Conservation (phyloP, 2,113 vertebrate genomes). For the Jacana jacana region DNA sequence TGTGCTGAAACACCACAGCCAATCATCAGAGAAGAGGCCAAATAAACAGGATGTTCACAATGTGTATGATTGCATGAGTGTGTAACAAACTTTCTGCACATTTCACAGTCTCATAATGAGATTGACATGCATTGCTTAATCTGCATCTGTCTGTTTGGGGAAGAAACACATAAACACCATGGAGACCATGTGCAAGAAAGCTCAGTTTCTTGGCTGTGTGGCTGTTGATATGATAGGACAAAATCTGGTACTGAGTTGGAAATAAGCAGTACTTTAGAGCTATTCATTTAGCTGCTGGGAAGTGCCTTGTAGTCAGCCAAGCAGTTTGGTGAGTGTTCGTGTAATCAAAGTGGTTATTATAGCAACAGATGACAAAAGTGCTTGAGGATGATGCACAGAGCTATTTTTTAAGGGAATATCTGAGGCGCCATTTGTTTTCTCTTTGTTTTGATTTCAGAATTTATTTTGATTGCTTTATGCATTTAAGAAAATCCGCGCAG, state of each 20-base stretch:
- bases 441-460: constrained; percentile 38
- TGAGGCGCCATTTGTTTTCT: constrained; percentile 30
- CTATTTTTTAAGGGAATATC: constrained; percentile 34
- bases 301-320: constrained; percentile 31
- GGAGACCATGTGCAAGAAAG: constrained; percentile 58
- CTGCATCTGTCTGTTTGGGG: constrained; percentile 73
- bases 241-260: constrained; percentile 56
- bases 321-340: not conserved
- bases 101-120: constrained; percentile 75
- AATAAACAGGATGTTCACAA: constrained; percentile 90
- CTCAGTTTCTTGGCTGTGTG: not conserved
- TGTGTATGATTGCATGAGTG: constrained; percentile 82
- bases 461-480: constrained; percentile 15
- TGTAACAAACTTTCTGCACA: constrained; percentile 78
- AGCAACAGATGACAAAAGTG: constrained; percentile 50
- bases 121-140: constrained; percentile 75
- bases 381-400: not conserved
- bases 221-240: constrained; percentile 33
- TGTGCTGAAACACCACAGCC: constrained; percentile 81
- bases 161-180: constrained; percentile 69
- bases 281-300: constrained; percentile 60
- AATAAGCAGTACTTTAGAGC: not conserved
- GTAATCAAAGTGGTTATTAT: constrained; percentile 29
- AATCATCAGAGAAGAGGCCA: constrained; percentile 78
- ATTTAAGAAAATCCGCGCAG: rapidly evolving